These are phyloP conservation scores for Xiphophorus couchianus DNA, from an alignment of 2,113 vertebrate genomes.

Conservation along the genomic window DNA sequence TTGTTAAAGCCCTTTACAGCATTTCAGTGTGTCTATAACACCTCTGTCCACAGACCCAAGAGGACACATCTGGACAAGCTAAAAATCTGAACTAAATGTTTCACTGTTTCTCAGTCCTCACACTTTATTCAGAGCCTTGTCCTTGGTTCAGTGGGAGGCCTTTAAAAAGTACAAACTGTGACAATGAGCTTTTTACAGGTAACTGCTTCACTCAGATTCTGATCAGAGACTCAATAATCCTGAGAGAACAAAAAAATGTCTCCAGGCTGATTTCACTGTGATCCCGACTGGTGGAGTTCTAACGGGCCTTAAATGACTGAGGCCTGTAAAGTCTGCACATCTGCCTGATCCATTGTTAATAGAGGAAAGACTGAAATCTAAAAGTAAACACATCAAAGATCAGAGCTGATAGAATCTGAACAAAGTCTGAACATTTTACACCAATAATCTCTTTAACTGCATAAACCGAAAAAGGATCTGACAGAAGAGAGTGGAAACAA, in stretches of 20 bases:
- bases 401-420: constrained; percentile 55
- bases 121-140: constrained; percentile 24
- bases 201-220: constrained; percentile 58
- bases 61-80: constrained; percentile 43
- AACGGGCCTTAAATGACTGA: constrained; percentile 41
- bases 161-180: constrained; percentile 42
- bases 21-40: constrained; percentile 62
- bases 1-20: constrained; percentile 62
- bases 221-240: not conserved
- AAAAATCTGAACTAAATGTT: constrained; percentile 52
- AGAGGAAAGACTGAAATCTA: constrained; percentile 51
- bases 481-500: constrained; percentile 66
- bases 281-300: constrained; percentile 32
- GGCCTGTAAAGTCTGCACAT: constrained; percentile 67
- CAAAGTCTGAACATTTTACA: constrained; percentile 62
- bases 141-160: constrained; percentile 11
- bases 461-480: constrained; percentile 36
- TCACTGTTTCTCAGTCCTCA: constrained; percentile 38
- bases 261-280: constrained; percentile 35
- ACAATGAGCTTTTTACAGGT: constrained; percentile 47
- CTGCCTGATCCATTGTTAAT: constrained; percentile 56
- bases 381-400: constrained; percentile 66
- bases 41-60: constrained; percentile 48
- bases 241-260: constrained; percentile 46
- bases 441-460: constrained; percentile 65